Percentiles rank a stretch among this genome's conserved stretches.
Conservation (phyloP, 2,113 vertebrate genomes). For the Centropus unirufus region DNA sequence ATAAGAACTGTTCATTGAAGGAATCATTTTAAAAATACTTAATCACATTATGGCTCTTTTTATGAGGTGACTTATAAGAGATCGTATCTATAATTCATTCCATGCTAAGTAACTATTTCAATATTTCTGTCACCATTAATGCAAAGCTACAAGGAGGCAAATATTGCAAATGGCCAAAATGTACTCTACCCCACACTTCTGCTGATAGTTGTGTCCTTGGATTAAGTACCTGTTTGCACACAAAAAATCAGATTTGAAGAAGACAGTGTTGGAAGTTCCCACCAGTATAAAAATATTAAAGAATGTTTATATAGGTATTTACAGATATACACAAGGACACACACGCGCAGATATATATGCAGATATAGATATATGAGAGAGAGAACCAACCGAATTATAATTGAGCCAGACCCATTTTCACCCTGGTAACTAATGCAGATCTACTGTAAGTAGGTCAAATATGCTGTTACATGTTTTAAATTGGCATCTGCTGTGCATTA, state of each 20-base stretch:
- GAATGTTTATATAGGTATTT: not conserved
- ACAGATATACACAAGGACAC: not conserved
- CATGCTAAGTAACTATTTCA: not conserved
- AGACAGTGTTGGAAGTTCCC: not conserved
- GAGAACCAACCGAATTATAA: not conserved
- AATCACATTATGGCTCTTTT: not conserved
- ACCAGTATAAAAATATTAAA: not conserved
- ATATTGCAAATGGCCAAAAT: not conserved
- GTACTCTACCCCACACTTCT: not conserved
- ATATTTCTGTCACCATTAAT: not conserved
- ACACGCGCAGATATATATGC: not conserved
- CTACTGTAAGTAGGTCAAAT: constrained; percentile 36
- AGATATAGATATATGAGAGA: not conserved
- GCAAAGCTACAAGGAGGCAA: not conserved
- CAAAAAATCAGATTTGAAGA: not conserved
- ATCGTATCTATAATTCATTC: not conserved
- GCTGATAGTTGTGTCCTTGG: not conserved
- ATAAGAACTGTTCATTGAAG: not conserved
- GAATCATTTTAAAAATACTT: not conserved
- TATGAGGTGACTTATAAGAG: not conserved
- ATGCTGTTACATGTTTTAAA: not conserved
- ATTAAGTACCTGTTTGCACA: not conserved
- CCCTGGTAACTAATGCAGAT: not conserved
- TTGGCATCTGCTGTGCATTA: not conserved
- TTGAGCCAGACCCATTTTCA: constrained; percentile 3